A percentile compares a stretch with the other conserved stretches of the same genome.
Conservation (phyloP, 2,888 invertebrate genomes). For the Rosalia funebris region DNA sequence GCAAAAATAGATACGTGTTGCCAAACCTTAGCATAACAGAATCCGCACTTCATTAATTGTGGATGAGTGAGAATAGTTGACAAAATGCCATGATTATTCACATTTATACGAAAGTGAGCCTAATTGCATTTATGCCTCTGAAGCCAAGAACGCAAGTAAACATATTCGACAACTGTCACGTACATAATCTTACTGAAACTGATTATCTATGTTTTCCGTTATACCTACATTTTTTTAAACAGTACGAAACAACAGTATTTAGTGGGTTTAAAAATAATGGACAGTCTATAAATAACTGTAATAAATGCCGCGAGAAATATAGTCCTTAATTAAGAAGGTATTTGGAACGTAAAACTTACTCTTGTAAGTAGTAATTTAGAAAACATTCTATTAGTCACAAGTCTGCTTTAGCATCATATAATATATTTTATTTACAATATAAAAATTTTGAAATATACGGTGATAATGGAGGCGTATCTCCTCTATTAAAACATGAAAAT, state of each 20-base stretch:
- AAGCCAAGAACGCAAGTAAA: not conserved
- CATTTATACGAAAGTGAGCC: conserved; percentile 22
- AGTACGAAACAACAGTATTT: conserved; percentile 2
- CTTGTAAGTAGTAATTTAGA: too few species aligned
- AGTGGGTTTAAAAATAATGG: not conserved
- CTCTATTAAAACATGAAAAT: too few species aligned
- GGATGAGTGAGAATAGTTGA: conserved; percentile 53
- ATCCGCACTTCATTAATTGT: conserved; percentile 45
- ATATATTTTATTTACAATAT: too few species aligned
- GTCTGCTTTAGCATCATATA: too few species aligned
- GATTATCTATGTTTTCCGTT: too few species aligned
- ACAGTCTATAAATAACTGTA: not conserved
- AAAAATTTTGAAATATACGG: too few species aligned
- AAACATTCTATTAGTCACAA: too few species aligned
- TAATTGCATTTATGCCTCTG: not conserved
- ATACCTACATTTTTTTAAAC: conserved; percentile 24
- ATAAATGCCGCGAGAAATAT: too few species aligned
- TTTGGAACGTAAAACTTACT: not conserved
- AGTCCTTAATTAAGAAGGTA: not conserved
- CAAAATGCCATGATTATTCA: conserved; percentile 52
- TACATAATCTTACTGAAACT: not conserved
- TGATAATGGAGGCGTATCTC: too few species aligned
- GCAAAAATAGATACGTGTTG: conserved; percentile 46
- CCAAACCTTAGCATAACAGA: conserved; percentile 29
- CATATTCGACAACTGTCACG: conserved; percentile 2